Percentiles rank a stretch among this genome's conserved stretches.
Conservation (phyloP, 2,113 vertebrate genomes). For the Ceyx margarethae region DNA sequence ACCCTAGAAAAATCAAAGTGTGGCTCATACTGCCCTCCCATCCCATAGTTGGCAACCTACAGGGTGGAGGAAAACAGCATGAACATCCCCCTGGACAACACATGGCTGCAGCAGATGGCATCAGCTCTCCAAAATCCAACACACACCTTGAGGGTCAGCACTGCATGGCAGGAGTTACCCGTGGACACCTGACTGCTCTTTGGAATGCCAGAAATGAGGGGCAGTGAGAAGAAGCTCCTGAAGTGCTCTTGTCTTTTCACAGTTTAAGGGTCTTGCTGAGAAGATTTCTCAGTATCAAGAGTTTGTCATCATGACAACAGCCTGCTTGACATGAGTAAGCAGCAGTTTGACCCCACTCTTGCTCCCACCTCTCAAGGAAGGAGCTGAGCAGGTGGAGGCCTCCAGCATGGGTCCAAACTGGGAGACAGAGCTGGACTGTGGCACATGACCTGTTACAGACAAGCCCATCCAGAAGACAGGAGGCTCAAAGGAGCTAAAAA, state of each 20-base stretch:
- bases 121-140: not conserved
- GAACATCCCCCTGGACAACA: not conserved
- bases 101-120: not conserved
- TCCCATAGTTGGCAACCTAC: slow-evolving; percentile 97
- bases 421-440: not conserved
- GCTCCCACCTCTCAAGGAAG: not conserved
- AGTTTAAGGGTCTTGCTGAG: not conserved
- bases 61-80: not conserved
- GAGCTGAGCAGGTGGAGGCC: not conserved
- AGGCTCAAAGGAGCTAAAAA: not conserved
- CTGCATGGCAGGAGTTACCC: not conserved
- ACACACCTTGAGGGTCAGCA: not conserved
- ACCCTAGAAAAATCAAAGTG: slow-evolving; percentile 98
- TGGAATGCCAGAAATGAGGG: not conserved
- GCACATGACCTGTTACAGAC: not conserved
- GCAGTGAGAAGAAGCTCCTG: not conserved
- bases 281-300: not conserved
- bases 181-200: not conserved
- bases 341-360: not conserved
- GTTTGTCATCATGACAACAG: not conserved
- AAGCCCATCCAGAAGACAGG: not conserved
- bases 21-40: slow-evolving; percentile 97
- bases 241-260: not conserved
- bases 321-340: not conserved
- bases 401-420: not conserved